phyloP scores from a whole-genome alignment of 2,888 invertebrate genomes.

The Mesoligia furuncula region DNA sequence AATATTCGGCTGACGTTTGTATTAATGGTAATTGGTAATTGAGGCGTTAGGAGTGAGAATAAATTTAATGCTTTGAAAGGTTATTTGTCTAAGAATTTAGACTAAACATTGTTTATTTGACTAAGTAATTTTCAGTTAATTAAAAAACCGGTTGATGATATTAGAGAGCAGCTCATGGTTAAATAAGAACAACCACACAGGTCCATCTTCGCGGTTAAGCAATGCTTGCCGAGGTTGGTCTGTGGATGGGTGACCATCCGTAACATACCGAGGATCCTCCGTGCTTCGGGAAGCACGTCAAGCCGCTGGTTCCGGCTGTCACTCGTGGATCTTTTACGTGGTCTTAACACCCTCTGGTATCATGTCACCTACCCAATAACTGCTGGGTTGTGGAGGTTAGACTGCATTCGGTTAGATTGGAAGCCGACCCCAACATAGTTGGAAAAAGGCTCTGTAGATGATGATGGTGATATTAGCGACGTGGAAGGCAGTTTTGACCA shows the following conservation, averaged over 20 bases:
- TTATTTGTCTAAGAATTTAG: constrained; percentile 11
- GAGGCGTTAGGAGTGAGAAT: constrained; percentile 20
- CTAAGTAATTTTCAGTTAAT: too few relatives aligned
- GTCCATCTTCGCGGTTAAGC: neutral
- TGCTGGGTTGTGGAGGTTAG: neutral
- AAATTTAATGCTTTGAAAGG: constrained; percentile 14
- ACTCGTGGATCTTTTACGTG: neutral
- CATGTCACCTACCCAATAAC: too few relatives aligned
- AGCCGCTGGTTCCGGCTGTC: neutral
- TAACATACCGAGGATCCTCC: neutral
- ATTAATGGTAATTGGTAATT: constrained; percentile 49
- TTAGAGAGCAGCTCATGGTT: neutral
- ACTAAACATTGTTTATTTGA: neutral
- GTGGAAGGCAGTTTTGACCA: neutral
- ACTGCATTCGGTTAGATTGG: neutral
- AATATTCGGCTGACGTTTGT: constrained; percentile 48
- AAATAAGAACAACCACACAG: neutral
- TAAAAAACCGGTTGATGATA: neutral
- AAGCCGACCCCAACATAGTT: neutral
- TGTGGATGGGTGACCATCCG: neutral
- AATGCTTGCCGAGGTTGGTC: neutral
- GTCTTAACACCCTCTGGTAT: too few relatives aligned
- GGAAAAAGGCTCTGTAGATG: too few relatives aligned
- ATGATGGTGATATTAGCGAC: neutral
- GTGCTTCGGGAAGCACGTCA: neutral